Conservation (phyloP, 2,797 vertebrate species). For the Staurois parvus region DNA sequence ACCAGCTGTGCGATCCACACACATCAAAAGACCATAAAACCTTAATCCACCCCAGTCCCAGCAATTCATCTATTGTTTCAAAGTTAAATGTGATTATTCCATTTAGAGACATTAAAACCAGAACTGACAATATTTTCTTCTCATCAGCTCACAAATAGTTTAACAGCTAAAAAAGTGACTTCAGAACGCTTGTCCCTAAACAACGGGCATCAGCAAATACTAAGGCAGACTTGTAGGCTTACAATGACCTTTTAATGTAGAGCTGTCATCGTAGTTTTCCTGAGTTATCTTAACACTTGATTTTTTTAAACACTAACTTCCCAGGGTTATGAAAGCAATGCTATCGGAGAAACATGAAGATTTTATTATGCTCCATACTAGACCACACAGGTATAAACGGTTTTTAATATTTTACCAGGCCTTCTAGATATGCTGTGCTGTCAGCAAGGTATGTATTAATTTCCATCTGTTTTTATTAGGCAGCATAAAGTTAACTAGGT, state of each 20-base stretch:
- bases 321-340: slow-evolving; percentile 39
- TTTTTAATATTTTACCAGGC: slow-evolving; percentile 57
- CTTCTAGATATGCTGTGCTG: slow-evolving; percentile 35
- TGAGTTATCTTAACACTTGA: slow-evolving; percentile 60
- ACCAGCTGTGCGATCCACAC: slow-evolving; percentile 50
- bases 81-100: slow-evolving; percentile 58
- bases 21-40: slow-evolving; percentile 61
- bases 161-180: slow-evolving; percentile 43
- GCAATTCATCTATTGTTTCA: slow-evolving; percentile 61
- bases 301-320: slow-evolving; percentile 59
- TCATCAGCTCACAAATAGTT: slow-evolving; percentile 58
- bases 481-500: slow-evolving; percentile 41
- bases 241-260: slow-evolving; percentile 57
- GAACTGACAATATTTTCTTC: slow-evolving; percentile 59
- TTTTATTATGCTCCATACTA: slow-evolving; percentile 23
- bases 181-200: slow-evolving; percentile 15
- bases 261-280: slow-evolving; percentile 50
- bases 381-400: slow-evolving; percentile 60
- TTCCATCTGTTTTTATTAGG: slow-evolving; percentile 58
- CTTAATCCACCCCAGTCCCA: slow-evolving; percentile 51
- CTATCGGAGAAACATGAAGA: slow-evolving; percentile 37
- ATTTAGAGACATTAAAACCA: slow-evolving; percentile 54
- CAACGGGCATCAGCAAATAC: neutral
- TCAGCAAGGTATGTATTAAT: slow-evolving; percentile 54
- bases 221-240: slow-evolving; percentile 18